These are phyloP conservation scores for Pharmacophagus antenor DNA, from an alignment of 2,888 invertebrate species.

Conservation along the genomic window DNA sequence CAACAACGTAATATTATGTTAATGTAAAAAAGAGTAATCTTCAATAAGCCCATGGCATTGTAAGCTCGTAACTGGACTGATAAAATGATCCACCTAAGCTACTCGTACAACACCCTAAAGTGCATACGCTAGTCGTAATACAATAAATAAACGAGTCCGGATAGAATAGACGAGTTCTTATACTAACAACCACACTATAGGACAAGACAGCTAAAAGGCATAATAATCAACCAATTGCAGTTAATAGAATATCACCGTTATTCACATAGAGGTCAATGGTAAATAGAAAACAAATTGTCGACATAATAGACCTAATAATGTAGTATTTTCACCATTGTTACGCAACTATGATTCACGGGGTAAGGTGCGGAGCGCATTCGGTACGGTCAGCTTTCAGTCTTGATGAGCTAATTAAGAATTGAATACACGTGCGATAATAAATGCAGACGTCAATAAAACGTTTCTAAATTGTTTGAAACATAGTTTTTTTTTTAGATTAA, in stretches of 20 bases:
- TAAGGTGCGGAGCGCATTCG: slow-evolving; percentile 17
- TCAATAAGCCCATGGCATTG: no score
- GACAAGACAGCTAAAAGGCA: not conserved
- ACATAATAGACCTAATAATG: slow-evolving; percentile 28
- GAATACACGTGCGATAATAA: not conserved
- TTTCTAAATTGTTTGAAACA: no score
- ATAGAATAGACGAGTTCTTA: not conserved
- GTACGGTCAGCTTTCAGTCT: slow-evolving; percentile 8
- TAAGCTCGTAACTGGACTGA: no score
- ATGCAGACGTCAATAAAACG: not conserved
- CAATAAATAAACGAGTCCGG: no score
- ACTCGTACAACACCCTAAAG: no score
- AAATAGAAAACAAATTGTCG: slow-evolving; percentile 32
- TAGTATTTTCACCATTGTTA: slow-evolving; percentile 44
- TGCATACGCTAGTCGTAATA: no score
- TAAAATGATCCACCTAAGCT: no score
- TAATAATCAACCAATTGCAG: not conserved
- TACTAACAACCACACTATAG: no score
- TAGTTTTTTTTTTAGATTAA: no score
- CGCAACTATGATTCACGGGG: slow-evolving; percentile 37
- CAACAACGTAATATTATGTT: no score
- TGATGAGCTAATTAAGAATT: not conserved
- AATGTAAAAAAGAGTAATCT: no score
- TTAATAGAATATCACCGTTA: not conserved
- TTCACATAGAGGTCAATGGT: slow-evolving; percentile 36